Conservation (phyloP, 2,888 invertebrate genomes). For the Callimorpha dominula region DNA sequence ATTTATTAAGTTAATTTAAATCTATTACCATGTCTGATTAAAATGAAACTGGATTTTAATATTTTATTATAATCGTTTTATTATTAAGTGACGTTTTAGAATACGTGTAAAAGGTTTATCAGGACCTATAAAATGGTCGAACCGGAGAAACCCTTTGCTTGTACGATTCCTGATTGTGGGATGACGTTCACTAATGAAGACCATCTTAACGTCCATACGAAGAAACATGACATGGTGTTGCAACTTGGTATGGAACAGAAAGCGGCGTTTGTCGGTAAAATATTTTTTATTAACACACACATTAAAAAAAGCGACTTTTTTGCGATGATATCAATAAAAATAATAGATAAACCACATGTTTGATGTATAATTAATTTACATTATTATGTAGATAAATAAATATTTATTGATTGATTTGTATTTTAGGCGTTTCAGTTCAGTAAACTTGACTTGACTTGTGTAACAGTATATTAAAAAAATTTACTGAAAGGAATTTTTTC, state of each 20-base stretch:
- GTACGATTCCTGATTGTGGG: conserved; percentile 89
- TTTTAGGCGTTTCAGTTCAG: too few relatives aligned
- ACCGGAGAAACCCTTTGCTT: conserved; percentile 90
- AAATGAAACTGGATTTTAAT: background rate
- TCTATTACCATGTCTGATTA: background rate
- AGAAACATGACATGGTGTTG: conserved; percentile 95
- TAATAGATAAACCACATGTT: too few relatives aligned
- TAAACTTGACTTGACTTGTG: too few relatives aligned
- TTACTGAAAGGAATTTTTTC: too few relatives aligned
- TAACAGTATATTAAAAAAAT: too few relatives aligned
- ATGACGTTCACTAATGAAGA: conserved; percentile 94
- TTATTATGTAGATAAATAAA: too few relatives aligned
- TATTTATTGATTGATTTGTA: too few relatives aligned
- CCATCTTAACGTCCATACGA: conserved; percentile 92
- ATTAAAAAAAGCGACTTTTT: too few relatives aligned
- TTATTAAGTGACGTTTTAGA: background rate
- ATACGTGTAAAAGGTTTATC: background rate
- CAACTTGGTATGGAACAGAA: conserved; percentile 89
- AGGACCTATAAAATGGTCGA: conserved; percentile 73
- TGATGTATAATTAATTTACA: too few relatives aligned
- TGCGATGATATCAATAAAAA: too few relatives aligned
- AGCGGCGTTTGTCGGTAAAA: conserved; percentile 89
- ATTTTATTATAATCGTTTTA: background rate
- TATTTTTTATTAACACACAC: background rate
- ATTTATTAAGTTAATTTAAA: background rate